Percentiles rank a stretch among this genome's conserved stretches.
Conservation (phyloP, 2,113 vertebrate species). For the Suricata suricatta region DNA sequence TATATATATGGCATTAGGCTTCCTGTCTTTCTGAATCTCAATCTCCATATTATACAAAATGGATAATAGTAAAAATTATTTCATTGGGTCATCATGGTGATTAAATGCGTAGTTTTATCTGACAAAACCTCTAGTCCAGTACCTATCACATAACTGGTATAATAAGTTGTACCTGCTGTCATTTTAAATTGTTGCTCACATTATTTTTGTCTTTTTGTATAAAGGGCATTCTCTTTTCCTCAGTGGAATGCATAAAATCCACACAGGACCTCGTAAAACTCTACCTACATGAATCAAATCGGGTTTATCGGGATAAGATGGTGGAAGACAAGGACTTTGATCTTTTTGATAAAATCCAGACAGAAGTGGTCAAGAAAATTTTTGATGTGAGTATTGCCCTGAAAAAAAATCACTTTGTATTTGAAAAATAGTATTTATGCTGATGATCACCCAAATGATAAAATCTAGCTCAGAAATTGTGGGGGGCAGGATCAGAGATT, state of each 20-base stretch:
- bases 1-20: background rate
- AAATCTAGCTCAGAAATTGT: background rate
- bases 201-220: background rate
- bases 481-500: background rate
- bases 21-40: background rate
- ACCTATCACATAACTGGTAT: background rate
- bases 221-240: conserved; percentile 94
- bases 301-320: conserved; percentile 95
- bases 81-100: background rate
- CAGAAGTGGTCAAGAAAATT: conserved; percentile 89
- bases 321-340: conserved; percentile 89
- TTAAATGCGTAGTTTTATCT: background rate
- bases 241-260: conserved; percentile 87
- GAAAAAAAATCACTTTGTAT: background rate
- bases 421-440: conserved; percentile 8
- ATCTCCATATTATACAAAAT: background rate
- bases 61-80: background rate
- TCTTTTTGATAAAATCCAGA: conserved; percentile 93
- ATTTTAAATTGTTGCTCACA: background rate
- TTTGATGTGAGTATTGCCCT: conserved; percentile 86
- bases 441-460: background rate
- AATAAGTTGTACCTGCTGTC: background rate
- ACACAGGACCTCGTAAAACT: conserved; percentile 90
- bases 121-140: background rate
- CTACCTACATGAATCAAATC: conserved; percentile 92